A percentile compares a stretch with the other conserved stretches of the same genome.
Evolutionary conservation across 2,888 invertebrate species (phyloP).

Genomic region (Bruchidius siliquastri): DNA sequence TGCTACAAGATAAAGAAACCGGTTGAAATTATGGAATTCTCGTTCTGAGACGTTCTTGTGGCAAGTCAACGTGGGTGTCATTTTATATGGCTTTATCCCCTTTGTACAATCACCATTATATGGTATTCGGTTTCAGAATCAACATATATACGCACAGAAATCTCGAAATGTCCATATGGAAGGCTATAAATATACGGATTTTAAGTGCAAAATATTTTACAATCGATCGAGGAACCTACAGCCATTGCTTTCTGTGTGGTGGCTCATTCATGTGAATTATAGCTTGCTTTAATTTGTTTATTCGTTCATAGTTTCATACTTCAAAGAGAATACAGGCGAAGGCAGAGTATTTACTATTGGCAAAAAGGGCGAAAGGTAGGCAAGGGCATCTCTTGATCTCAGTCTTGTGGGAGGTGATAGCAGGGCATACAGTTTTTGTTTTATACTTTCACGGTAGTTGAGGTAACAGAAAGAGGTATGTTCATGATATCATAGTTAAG

Average conservation of each 20-base stretch:
- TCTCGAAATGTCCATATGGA: not conserved
- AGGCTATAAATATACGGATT: not conserved
- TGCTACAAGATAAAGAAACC: not conserved
- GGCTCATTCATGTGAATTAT: too few relatives aligned
- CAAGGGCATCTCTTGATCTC: too few relatives aligned
- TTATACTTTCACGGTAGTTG: too few relatives aligned
- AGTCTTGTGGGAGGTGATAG: too few relatives aligned
- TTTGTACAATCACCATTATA: not conserved
- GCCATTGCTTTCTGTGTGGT: not conserved
- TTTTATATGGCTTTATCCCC: not conserved
- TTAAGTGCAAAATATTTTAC: not conserved
- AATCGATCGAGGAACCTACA: not conserved
- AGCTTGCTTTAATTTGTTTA: too few relatives aligned
- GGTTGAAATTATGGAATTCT: not conserved
- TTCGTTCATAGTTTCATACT: too few relatives aligned
- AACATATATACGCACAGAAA: not conserved
- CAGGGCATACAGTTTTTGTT: too few relatives aligned
- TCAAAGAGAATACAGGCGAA: too few relatives aligned
- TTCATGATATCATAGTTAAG: too few relatives aligned
- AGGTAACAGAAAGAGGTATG: too few relatives aligned
- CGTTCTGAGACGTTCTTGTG: not conserved
- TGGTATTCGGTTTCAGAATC: not conserved
- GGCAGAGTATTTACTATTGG: too few relatives aligned
- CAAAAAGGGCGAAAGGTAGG: too few relatives aligned
- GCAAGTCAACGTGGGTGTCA: not conserved